Conservation (phyloP, 2,888 invertebrate genomes). For the Lathronympha strigana region DNA sequence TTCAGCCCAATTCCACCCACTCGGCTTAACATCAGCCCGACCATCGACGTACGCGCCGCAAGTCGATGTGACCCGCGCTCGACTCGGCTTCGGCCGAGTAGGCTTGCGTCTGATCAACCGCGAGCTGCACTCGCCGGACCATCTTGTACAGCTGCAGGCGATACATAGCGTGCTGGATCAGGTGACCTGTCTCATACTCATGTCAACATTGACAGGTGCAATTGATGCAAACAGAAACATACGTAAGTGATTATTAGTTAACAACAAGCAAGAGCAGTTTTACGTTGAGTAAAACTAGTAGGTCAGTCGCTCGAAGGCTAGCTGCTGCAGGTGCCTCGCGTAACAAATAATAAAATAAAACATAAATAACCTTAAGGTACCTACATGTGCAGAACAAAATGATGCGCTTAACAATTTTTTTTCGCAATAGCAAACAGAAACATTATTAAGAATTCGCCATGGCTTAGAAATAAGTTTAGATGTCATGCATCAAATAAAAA, state of each 20-base stretch:
- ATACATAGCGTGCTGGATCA: constrained; percentile 71
- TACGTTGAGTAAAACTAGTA: too few species aligned
- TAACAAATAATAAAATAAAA: too few species aligned
- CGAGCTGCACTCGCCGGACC: constrained; percentile 65
- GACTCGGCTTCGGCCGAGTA: constrained; percentile 66
- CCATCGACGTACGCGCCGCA: constrained; percentile 69
- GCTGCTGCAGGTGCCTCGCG: too few species aligned
- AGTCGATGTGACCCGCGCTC: constrained; percentile 67
- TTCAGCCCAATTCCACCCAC: constrained; percentile 60
- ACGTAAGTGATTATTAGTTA: too few species aligned
- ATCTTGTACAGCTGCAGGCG: constrained; percentile 67
- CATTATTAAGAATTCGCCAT: not conserved
- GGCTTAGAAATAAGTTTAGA: not conserved
- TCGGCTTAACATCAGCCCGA: constrained; percentile 69
- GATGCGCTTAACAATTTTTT: not conserved
- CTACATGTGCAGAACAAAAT: not conserved
- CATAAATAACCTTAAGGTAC: too few species aligned
- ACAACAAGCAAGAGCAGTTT: too few species aligned
- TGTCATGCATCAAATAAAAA: not conserved
- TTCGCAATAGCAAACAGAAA: not conserved
- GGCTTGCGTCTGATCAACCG: constrained; percentile 67
- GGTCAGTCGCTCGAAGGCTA: too few species aligned
- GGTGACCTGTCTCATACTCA: constrained; percentile 52
- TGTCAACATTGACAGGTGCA: not conserved
- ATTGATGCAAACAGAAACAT: too few species aligned